A percentile compares a stretch with the other conserved stretches of the same genome.
phyloP scores from a whole-genome alignment of 2,113 vertebrate species.

The Pseudois nayaur region DNA sequence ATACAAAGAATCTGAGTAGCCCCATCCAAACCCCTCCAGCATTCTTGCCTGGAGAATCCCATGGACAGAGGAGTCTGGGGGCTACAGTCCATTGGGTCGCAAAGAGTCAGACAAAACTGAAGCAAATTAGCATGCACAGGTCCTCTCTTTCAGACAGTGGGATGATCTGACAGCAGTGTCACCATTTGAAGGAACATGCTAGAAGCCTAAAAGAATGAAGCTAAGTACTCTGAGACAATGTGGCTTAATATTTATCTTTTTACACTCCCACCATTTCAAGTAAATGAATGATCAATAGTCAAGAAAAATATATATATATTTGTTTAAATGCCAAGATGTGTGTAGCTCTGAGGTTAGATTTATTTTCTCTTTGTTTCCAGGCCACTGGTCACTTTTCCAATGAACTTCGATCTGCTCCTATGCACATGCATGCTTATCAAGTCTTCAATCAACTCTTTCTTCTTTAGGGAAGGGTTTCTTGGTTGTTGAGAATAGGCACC shows the following conservation, averaged over 20 bases:
- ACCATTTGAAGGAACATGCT: neutral
- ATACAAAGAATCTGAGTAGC: neutral
- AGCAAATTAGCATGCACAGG: neutral
- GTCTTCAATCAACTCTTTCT: slow-evolving; percentile 76
- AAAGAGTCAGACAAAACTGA: neutral
- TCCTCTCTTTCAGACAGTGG: neutral
- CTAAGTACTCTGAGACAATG: neutral
- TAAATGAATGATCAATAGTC: neutral
- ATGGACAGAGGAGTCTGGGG: neutral
- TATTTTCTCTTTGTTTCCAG: slow-evolving; percentile 73
- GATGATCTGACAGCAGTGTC: neutral
- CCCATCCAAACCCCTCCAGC: neutral
- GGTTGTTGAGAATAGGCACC: slow-evolving; percentile 82
- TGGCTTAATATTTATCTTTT: neutral
- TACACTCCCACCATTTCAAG: slow-evolving; percentile 2
- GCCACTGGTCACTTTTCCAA: slow-evolving; percentile 62
- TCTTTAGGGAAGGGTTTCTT: slow-evolving; percentile 76
- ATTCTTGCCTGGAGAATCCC: neutral
- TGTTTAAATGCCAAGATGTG: neutral
- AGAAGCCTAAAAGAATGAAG: neutral
- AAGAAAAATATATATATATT: neutral
- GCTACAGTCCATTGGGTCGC: neutral
- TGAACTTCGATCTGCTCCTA: slow-evolving; percentile 67
- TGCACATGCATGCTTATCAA: slow-evolving; percentile 79
- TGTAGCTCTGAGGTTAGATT: neutral